These are phyloP conservation scores for Phaethon lepturus DNA, from an alignment of 2,113 vertebrate species.

Conservation along the genomic window DNA sequence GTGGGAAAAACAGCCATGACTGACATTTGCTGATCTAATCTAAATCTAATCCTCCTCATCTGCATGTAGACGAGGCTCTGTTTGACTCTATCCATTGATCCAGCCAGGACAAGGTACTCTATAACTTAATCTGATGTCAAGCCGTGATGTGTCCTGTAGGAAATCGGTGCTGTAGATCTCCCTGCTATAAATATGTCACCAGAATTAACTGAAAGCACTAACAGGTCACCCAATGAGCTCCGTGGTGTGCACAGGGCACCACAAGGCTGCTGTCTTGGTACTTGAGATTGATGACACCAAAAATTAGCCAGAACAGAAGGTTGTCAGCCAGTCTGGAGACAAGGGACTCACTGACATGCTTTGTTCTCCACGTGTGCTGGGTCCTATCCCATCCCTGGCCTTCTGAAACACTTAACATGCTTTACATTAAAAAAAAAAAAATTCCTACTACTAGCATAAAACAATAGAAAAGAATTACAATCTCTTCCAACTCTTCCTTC, in stretches of 20 bases:
- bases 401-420: neutral
- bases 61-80: constrained; percentile 44
- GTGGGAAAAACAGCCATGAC: constrained; percentile 37
- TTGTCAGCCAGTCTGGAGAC: constrained; percentile 30
- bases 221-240: constrained; percentile 71
- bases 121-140: constrained; percentile 70
- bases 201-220: constrained; percentile 74
- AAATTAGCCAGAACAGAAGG: constrained; percentile 50
- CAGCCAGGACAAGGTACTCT: constrained; percentile 33
- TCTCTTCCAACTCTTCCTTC: neutral
- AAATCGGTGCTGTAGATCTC: constrained; percentile 62
- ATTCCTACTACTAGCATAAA: neutral
- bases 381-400: neutral
- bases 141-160: constrained; percentile 41
- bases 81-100: constrained; percentile 56
- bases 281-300: constrained; percentile 67
- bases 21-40: constrained; percentile 47
- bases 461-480: neutral
- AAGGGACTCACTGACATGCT: neutral
- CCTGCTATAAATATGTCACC: constrained; percentile 69
- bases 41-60: constrained; percentile 63
- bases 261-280: neutral
- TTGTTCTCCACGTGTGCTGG: neutral
- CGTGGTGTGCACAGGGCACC: constrained; percentile 27
- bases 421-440: neutral